Percentiles rank a stretch among this genome's conserved stretches.
phyloP scores from a whole-genome alignment of 2,797 vertebrate genomes.

The Parauchenoglanis punctatus region DNA sequence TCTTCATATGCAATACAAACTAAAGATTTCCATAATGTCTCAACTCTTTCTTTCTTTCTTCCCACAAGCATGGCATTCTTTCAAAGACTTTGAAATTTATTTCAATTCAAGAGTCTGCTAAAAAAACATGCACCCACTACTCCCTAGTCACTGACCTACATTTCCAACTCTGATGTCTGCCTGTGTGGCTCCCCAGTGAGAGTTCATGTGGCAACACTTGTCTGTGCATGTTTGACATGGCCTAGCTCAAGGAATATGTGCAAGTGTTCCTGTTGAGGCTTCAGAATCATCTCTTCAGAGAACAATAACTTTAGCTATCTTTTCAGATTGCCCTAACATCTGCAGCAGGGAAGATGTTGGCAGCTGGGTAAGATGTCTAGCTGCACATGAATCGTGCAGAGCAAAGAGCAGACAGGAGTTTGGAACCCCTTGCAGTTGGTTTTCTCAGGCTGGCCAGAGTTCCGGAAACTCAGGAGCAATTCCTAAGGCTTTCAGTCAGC shows the following conservation, averaged over 20 bases:
- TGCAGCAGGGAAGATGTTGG: conserved; percentile 41
- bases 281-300: background rate
- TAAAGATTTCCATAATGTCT: background rate
- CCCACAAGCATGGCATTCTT: background rate
- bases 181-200: conserved; percentile 15
- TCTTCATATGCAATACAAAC: background rate
- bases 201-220: conserved; percentile 38
- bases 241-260: conserved; percentile 11
- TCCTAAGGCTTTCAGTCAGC: conserved; percentile 33
- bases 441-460: conserved; percentile 2
- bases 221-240: conserved; percentile 37
- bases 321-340: conserved; percentile 34
- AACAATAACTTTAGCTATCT: conserved; percentile 10
- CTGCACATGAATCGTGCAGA: background rate
- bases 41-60: background rate
- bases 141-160: conserved; percentile 32
- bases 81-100: conserved; percentile 1
- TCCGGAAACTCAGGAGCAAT: conserved; percentile 29
- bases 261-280: background rate
- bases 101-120: background rate
- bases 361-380: conserved; percentile 37
- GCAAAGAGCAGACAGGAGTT: conserved; percentile 21
- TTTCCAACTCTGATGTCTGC: conserved; percentile 16
- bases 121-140: background rate
- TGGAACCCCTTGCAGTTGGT: conserved; percentile 7